phyloP scores from a whole-genome alignment of 2,888 invertebrate species.

The Tiliacea citrago region DNA sequence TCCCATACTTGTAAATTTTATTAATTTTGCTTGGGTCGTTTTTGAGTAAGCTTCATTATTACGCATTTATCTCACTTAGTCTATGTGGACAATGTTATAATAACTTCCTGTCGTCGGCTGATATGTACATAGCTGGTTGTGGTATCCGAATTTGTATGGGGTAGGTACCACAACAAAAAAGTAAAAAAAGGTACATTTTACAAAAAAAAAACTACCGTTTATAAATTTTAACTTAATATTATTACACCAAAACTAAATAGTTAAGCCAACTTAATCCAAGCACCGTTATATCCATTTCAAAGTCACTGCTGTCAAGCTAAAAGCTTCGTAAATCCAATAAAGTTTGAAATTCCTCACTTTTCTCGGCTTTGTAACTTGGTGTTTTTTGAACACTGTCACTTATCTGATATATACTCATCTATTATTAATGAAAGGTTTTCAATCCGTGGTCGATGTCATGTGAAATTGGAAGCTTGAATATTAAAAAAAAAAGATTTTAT shows the following conservation, averaged over 20 bases:
- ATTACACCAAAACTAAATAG: conserved; percentile 14
- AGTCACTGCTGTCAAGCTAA: conserved; percentile 40
- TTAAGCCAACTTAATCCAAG: conserved; percentile 36
- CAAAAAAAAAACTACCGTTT: too few relatives aligned
- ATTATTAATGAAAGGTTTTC: neutral
- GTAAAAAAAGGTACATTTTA: too few relatives aligned
- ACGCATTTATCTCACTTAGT: too few relatives aligned
- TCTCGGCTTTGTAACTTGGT: conserved; percentile 2
- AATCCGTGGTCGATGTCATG: too few relatives aligned
- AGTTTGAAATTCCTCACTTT: conserved; percentile 31
- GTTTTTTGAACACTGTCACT: neutral
- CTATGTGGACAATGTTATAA: too few relatives aligned
- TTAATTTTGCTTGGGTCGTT: too few relatives aligned
- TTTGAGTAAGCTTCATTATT: too few relatives aligned
- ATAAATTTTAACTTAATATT: neutral
- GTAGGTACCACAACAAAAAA: too few relatives aligned
- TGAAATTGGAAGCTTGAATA: neutral
- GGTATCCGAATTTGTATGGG: too few relatives aligned
- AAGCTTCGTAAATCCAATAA: conserved; percentile 35
- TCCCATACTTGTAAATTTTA: too few relatives aligned
- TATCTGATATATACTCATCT: neutral
- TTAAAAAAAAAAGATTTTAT: neutral
- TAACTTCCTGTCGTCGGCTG: too few relatives aligned
- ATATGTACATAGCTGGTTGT: too few relatives aligned
- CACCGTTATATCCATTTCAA: conserved; percentile 45